Conservation (phyloP, 2,888 invertebrate species). For the Platycnemis pennipes region DNA sequence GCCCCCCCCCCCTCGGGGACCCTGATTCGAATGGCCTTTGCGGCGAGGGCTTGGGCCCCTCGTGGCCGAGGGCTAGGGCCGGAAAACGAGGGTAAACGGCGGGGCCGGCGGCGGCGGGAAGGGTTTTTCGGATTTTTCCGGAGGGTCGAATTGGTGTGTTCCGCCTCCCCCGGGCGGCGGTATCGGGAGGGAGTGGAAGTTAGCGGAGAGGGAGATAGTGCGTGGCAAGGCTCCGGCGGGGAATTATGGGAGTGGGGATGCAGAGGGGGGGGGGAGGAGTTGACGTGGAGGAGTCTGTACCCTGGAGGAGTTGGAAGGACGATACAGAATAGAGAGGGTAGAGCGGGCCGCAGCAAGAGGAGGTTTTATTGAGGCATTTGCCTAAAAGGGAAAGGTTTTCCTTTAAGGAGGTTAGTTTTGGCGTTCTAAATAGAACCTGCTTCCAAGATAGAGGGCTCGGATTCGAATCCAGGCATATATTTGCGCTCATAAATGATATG, state of each 20-base stretch:
- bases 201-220: background rate
- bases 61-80: background rate
- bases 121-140: background rate
- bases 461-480: too few relatives aligned
- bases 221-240: background rate
- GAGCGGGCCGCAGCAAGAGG: too few relatives aligned
- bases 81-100: background rate
- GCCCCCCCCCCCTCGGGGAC: background rate
- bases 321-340: too few relatives aligned
- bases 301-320: too few relatives aligned
- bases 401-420: too few relatives aligned
- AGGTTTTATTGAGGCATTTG: too few relatives aligned
- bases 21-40: background rate
- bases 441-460: too few relatives aligned
- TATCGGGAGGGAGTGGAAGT: background rate
- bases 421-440: too few relatives aligned
- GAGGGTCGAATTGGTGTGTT: background rate
- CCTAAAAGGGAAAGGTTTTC: too few relatives aligned
- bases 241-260: background rate
- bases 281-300: too few relatives aligned
- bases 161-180: background rate
- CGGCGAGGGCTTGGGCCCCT: background rate
- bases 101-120: background rate
- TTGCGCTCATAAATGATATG: too few relatives aligned
- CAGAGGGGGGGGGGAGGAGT: background rate